Base-by-base conservation (phyloP, 2,888 invertebrate genomes). In the Drosophila kambysellisi region DNA sequence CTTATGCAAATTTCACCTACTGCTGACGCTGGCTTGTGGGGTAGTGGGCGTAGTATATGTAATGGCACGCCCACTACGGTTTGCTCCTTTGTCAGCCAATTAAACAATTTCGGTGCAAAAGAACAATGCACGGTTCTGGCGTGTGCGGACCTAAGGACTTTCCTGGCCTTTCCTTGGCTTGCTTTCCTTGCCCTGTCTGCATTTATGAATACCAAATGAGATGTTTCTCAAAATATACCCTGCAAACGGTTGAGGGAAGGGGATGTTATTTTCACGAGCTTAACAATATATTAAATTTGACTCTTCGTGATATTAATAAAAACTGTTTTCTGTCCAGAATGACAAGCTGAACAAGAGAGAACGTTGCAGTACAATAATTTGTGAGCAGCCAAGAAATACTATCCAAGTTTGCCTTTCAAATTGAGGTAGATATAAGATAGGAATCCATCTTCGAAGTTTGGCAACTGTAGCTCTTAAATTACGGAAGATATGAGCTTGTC, bases 201-300 rank as follows among this genome's bases (percentile, higher is more conserved):
- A 90, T 87, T 90, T 86, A 88, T 90, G 86, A 86, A 86, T 88
- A 89, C 68, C 70, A 89, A 90, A 86, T 90, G 78, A 90, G 85
- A 76, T 72, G 58, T 50, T 67, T 64, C 39, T 72, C 51, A 61
- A 53, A 11, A 11, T 9, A 66, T 76, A 70, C 71, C 72, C 76
- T 66, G 63, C 17, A 54, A 32, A 32, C 1, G 9, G 4, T 54
- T 12, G n/a, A 37, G 25, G 9, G 8, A 6, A 3, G 15, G 9
- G 57, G 35, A 4, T 30, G 20, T 12, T n/a, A 29, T 29, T 29
- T 5, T 53, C 17, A 53, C 17, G 33, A 17, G 11, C 32, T 43
- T 25, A 25, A 25, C 46, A 46, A 25, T 15, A 15, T 15, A 15
- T 25, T 46, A 25, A 46, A 46, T 15, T 25, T 25, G 8, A 46